Percentiles rank a stretch among this genome's conserved stretches.
Evolutionary conservation across 2,113 vertebrate genomes (phyloP).

Genomic region (Trogon surrucura): DNA sequence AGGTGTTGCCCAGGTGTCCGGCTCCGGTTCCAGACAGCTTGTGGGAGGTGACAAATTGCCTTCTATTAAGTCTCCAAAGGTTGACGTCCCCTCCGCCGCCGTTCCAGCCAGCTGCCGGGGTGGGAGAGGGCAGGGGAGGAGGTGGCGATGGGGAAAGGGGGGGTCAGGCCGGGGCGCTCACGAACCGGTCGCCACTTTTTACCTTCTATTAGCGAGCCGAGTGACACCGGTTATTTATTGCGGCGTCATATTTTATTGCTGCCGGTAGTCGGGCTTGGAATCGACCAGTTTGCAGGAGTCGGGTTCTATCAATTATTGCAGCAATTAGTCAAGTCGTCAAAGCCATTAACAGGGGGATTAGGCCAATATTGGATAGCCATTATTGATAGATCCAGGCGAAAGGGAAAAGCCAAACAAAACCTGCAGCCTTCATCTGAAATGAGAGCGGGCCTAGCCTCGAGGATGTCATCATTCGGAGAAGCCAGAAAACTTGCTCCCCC

Average conservation of each 20-base stretch:
- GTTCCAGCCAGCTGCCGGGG: slow-evolving; percentile 33
- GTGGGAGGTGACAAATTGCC: slow-evolving; percentile 83
- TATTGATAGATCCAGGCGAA: slow-evolving; percentile 57
- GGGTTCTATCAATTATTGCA: slow-evolving; percentile 90
- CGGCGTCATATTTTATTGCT: slow-evolving; percentile 84
- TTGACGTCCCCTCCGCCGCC: slow-evolving; percentile 25
- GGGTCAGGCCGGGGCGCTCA: slow-evolving; percentile 68
- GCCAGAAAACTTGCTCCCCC: neutral
- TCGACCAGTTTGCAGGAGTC: slow-evolving; percentile 84
- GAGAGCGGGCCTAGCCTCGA: slow-evolving; percentile 2
- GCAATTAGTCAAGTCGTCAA: slow-evolving; percentile 88
- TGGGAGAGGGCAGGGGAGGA: slow-evolving; percentile 56
- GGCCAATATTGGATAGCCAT: slow-evolving; percentile 73
- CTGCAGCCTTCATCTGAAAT: neutral
- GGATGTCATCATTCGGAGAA: slow-evolving; percentile 17
- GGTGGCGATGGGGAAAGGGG: slow-evolving; percentile 68
- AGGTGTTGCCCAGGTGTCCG: slow-evolving; percentile 77
- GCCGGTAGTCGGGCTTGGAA: slow-evolving; percentile 73
- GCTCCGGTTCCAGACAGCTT: slow-evolving; percentile 72
- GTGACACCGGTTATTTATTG: slow-evolving; percentile 79
- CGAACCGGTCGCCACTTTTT: neutral
- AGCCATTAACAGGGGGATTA: slow-evolving; percentile 72
- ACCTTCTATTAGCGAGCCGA: neutral
- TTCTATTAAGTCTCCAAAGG: slow-evolving; percentile 65
- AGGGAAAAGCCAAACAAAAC: neutral